Base-by-base conservation (phyloP, 2,888 invertebrate genomes). In the Augochlorella aurata region DNA sequence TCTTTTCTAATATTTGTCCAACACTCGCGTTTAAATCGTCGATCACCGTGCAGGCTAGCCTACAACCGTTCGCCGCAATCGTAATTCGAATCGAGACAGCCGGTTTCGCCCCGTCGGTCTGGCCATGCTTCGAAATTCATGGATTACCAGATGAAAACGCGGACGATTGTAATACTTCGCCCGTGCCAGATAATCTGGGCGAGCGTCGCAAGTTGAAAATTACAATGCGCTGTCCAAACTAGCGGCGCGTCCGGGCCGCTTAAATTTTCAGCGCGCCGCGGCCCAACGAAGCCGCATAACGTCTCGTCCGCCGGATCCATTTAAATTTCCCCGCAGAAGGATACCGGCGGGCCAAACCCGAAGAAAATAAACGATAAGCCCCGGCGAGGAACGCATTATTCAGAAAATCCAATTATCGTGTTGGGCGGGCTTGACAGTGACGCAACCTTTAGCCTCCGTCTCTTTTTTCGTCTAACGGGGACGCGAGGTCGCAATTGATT, bases 331-430 rank as follows among this genome's bases (percentile, higher is more conserved):
- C 38, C 50, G 44, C n/a, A 38, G 49, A 44, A 18, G 38, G 21
- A 14, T 18, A 45, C 16, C n/a, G 54, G 10, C 44, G n/a, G 47
- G 44, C 16, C 24, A 21, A 65, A 75, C 38, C 44, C 71, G 58
- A 54, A 58, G 50, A 50, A 71, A 79, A 47, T 79, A 77, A 77
- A 77, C 45, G 63, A 71, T 50, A 67, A 67, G 18, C 21, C 24
- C 12, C 7, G 50, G 16, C 10, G 45, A 49, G 71, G 21, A 38
- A 47, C 29, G 21, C 50, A 58, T 81, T 78, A 78, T 74, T 81
- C 78, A 70, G 65, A 74, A 70, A 81, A 81, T 78, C 78, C 79
- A 81, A 78, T 78, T 81, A 79, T 58, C 73, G 44, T 58, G 73
- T 78, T 69, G 54, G 65, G 71, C 16, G 21, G 54, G 38, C 80